Evolutionary conservation across 2,113 vertebrate species (phyloP), one percentile per base, ranked within the genome.

Genomic region (Mugil cephalus): DNA sequence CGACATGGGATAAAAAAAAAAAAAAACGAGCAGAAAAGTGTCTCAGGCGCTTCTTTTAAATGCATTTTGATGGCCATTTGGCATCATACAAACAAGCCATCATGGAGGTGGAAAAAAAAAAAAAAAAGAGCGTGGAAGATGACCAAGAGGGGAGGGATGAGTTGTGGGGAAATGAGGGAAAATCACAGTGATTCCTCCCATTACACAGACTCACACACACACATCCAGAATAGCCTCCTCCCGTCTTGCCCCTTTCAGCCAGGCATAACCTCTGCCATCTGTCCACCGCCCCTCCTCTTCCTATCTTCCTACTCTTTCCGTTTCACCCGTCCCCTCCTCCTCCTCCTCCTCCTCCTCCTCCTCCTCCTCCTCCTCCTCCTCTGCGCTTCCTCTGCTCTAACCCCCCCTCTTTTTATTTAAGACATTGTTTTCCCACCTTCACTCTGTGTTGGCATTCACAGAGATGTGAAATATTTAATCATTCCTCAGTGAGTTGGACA

Each of bases 181-280:
- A 62, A 81, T 38, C 24, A 18, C 47, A 54, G 54, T 69, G 36
- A 81, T 79, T 66, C 74, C 34, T 74, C 21, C 13, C 7, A 39
- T 52, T 17, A 11, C 40, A 51, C 56, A 30, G 50, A 19, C 64
- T 34, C 54, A 19, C 72, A 47, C 60, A 66, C 68, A 60, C 70
- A 58, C 71, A 76, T 48, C 17, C 73, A 51, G 39, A 69, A 59
- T 63, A 73, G 63, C 69, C 72, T 80, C 80, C 62, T 80, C 67
- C 77, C 11, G 8, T 74, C 79, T 72, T 79, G 77, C 82, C 80
- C 80, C 77, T 79, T 87, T 88, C 89, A 91, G 80, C 86, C 87
- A 92, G 90, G 86, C 89, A 89, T 87, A 91, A 92, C 89, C 81
- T 85, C 79, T 89, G 74, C 91, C 91, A 92, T 92, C 91, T 93